Evolutionary conservation across 53 echinoderm and acorn worm species (phyloP).

Genomic region (Crossaster papposus): DNA sequence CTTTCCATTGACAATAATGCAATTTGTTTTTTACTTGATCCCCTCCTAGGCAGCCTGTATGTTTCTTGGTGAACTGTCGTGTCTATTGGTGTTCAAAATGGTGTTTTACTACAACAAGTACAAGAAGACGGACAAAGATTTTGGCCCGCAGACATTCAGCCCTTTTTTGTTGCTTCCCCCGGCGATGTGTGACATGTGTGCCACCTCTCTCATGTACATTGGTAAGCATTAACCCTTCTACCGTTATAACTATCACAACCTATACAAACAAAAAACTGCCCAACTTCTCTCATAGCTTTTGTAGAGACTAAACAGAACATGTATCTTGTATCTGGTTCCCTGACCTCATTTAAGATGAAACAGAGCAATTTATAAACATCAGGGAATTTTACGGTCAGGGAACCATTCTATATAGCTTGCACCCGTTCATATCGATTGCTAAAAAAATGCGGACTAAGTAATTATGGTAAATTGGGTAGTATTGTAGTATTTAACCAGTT

Average conservation of each 20-base stretch:
- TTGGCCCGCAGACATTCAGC: constrained; percentile 78
- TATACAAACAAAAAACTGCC: no score
- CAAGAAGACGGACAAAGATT: constrained; percentile 44
- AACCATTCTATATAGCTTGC: no score
- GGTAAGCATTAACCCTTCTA: constrained; percentile 44
- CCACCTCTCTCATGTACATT: constrained; percentile 84
- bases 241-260: neutral
- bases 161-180: constrained; percentile 77
- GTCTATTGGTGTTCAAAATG: constrained; percentile 71
- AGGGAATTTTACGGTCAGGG: no score
- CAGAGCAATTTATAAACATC: no score
- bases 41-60: constrained; percentile 70
- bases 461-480: no score
- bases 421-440: no score
- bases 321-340: no score
- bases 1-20: neutral
- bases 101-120: constrained; percentile 57
- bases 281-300: no score
- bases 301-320: no score
- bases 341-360: no score
- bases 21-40: neutral
- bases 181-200: constrained; percentile 87
- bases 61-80: constrained; percentile 80
- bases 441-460: no score
- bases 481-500: no score